Percentiles rank a stretch among this genome's conserved stretches.
phyloP scores from a whole-genome alignment of 1,140 invertebrate species.

The Ectropis grisescens region DNA sequence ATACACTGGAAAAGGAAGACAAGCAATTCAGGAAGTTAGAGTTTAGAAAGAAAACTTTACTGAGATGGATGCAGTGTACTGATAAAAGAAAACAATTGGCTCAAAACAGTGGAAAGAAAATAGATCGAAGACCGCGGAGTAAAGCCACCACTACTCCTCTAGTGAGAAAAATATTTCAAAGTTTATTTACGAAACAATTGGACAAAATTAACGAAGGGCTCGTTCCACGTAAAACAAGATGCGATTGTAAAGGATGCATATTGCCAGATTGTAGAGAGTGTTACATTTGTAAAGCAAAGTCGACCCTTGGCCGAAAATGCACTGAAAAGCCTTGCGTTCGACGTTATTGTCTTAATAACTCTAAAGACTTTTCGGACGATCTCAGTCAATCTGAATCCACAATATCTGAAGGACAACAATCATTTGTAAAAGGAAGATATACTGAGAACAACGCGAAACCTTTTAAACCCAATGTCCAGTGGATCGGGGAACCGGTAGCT shows the following conservation, averaged over 20 bases:
- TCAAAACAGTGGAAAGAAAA: too few species aligned
- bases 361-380: constrained; percentile 77
- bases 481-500: constrained; percentile 73
- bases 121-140: constrained; percentile 72
- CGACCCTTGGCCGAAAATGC: constrained; percentile 77
- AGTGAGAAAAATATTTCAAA: constrained; percentile 85
- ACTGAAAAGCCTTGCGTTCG: constrained; percentile 83
- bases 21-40: constrained; percentile 69
- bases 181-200: constrained; percentile 84
- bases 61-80: too few species aligned
- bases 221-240: constrained; percentile 71
- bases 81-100: too few species aligned
- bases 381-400: too few species aligned
- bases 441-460: constrained; percentile 41
- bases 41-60: too few species aligned
- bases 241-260: constrained; percentile 83
- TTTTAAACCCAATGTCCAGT: too few species aligned
- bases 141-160: constrained; percentile 87
- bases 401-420: too few species aligned
- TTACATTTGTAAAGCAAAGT: constrained; percentile 77
- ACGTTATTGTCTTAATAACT: constrained; percentile 83
- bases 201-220: constrained; percentile 71
- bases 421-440: constrained; percentile 56
- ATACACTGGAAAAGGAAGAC: too few species aligned
- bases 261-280: constrained; percentile 82